phyloP scores from a whole-genome alignment of 2,113 vertebrate species.

The Willisornis vidua region DNA sequence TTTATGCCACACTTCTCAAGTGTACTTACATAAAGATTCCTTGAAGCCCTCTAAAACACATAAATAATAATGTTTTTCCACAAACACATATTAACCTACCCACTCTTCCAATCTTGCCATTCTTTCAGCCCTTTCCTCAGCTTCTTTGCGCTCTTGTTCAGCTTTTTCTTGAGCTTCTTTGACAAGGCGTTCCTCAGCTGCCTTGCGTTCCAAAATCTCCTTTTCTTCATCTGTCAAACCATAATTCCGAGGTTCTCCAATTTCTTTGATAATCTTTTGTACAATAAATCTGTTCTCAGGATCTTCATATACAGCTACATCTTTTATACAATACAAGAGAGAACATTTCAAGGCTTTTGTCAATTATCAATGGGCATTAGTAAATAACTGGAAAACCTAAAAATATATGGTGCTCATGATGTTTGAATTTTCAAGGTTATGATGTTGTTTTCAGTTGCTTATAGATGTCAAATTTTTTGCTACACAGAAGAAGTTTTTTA shows the following conservation, averaged over 20 bases:
- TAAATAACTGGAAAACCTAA: background rate
- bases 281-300: conserved; percentile 73
- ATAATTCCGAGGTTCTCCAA: conserved; percentile 87
- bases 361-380: background rate
- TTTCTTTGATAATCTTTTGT: conserved; percentile 77
- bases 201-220: conserved; percentile 70
- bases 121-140: conserved; percentile 77
- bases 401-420: background rate
- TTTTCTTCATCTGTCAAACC: conserved; percentile 78
- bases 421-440: background rate
- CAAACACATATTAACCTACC: conserved; percentile 73
- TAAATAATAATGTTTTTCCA: background rate
- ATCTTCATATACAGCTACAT: conserved; percentile 79
- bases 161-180: conserved; percentile 69
- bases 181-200: conserved; percentile 71
- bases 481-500: background rate
- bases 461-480: background rate
- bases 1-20: background rate
- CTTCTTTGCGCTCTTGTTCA: conserved; percentile 70
- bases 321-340: conserved; percentile 65
- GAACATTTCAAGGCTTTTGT: background rate
- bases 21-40: background rate
- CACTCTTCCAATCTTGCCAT: conserved; percentile 84
- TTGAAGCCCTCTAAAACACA: background rate
- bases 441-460: background rate